Conservation (phyloP, 1,140 invertebrate genomes). For the Lasioglossum albipes region DNA sequence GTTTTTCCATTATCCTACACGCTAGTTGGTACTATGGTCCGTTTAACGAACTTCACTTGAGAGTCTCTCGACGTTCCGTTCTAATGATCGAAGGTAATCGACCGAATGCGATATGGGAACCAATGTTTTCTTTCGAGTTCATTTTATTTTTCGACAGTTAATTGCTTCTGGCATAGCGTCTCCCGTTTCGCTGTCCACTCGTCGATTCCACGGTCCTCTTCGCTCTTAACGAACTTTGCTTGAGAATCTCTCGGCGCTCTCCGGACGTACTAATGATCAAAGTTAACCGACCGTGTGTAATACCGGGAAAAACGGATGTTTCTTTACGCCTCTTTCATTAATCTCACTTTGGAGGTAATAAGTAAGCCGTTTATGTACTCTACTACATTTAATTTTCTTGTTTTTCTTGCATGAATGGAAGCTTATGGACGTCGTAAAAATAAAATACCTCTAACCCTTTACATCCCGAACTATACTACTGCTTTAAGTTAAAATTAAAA, state of each 20-base stretch:
- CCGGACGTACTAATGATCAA: constrained; percentile 11
- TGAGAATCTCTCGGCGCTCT: not conserved
- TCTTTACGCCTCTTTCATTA: not conserved
- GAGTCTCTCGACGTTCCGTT: not conserved
- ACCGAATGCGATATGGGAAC: not conserved
- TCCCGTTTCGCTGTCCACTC: not conserved
- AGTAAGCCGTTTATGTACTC: not conserved
- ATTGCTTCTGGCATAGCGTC: not conserved
- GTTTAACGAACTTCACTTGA: not conserved
- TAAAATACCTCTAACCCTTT: too few species aligned
- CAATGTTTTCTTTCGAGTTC: not conserved
- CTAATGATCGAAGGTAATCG: not conserved
- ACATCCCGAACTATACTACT: too few species aligned
- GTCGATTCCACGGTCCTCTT: not conserved
- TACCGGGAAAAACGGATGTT: not conserved
- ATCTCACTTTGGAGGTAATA: not conserved
- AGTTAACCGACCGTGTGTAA: not conserved
- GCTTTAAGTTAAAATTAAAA: too few species aligned
- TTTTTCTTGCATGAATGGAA: too few species aligned
- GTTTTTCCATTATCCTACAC: too few species aligned
- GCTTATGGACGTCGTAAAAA: too few species aligned
- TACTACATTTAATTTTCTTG: too few species aligned
- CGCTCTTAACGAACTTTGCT: not conserved
- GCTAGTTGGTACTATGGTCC: not conserved
- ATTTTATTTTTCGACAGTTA: not conserved